Evolutionary conservation across 2,797 vertebrate genomes (phyloP).

Genomic region (Crypturellus tataupa): DNA sequence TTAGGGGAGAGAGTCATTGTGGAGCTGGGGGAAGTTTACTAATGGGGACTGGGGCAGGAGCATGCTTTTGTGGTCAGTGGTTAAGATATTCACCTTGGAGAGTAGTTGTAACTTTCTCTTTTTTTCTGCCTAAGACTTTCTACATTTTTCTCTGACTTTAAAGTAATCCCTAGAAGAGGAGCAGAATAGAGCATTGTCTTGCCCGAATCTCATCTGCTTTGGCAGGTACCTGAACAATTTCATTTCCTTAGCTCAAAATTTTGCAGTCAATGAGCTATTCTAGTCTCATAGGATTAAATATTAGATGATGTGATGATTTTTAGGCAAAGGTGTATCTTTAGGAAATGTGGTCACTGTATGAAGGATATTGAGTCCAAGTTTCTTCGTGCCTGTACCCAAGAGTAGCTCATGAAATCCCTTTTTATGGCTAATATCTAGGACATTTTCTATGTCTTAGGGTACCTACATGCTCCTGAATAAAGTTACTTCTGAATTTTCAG

Average conservation of each 20-base stretch:
- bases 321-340: no score
- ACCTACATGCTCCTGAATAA: background rate
- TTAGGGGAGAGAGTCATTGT: no score
- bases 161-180: background rate
- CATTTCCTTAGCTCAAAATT: background rate
- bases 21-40: background rate
- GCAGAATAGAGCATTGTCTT: background rate
- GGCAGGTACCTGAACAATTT: background rate
- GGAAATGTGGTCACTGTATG: background rate
- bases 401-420: background rate
- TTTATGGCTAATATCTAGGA: background rate
- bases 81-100: background rate
- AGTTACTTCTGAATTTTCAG: background rate
- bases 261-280: background rate
- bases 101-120: background rate
- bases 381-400: background rate
- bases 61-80: background rate
- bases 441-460: background rate
- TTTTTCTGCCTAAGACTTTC: background rate
- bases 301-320: background rate
- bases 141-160: background rate
- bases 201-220: background rate
- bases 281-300: background rate
- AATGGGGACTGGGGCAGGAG: background rate
- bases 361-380: background rate